phyloP scores from a whole-genome alignment of 2,888 invertebrate species.

The Drosophila mulleri region DNA sequence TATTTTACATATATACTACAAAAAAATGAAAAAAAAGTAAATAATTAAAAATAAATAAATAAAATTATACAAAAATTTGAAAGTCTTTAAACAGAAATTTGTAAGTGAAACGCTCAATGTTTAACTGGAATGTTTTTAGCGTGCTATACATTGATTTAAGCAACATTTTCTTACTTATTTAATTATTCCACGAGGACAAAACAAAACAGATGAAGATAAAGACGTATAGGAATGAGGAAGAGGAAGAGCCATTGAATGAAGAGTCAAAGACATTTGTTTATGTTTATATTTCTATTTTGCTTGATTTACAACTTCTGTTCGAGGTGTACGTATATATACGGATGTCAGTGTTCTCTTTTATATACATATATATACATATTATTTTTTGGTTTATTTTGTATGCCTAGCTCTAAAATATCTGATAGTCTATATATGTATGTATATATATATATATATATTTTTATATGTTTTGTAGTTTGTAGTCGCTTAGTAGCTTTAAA shows the following conservation, averaged over 20 bases:
- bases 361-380: neutral
- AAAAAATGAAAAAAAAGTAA: constrained; percentile 10
- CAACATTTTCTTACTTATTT: constrained; percentile 58
- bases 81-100: constrained; percentile 40
- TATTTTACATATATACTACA: constrained; percentile 59
- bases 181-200: constrained; percentile 57
- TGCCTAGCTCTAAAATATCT: constrained; percentile 61
- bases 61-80: constrained; percentile 2
- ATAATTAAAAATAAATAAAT: neutral
- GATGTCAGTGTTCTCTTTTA: constrained; percentile 30
- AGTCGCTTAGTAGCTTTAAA: constrained; percentile 72
- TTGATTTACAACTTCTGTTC: constrained; percentile 47
- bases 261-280: constrained; percentile 68
- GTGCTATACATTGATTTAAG: constrained; percentile 64
- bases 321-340: constrained; percentile 15
- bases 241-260: constrained; percentile 3
- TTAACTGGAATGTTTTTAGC: constrained; percentile 71
- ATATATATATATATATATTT: constrained; percentile 65
- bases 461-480: constrained; percentile 80
- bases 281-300: constrained; percentile 33
- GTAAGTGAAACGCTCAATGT: constrained; percentile 69
- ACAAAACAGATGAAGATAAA: neutral
- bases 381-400: constrained; percentile 62
- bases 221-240: neutral
- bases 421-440: constrained; percentile 46